Conservation (phyloP, 2,797 vertebrate genomes). For the Margarornis squamiger region DNA sequence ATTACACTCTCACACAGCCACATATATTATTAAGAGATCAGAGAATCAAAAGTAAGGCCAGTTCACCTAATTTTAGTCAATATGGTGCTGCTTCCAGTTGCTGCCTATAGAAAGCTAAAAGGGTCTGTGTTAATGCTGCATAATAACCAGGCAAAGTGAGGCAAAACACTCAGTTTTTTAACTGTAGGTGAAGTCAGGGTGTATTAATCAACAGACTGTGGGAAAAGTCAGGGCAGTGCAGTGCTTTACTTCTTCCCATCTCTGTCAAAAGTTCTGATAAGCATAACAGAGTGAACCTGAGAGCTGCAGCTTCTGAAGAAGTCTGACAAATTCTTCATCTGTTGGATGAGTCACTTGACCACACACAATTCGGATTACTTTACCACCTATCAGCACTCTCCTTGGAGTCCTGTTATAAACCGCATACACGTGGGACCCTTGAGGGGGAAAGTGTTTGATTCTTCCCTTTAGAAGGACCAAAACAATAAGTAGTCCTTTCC, state of each 20-base stretch:
- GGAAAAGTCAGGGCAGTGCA: background rate
- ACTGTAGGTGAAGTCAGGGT: background rate
- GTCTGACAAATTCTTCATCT: background rate
- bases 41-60: background rate
- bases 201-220: background rate
- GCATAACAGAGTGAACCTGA: background rate
- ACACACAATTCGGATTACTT: background rate
- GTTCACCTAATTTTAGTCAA: background rate
- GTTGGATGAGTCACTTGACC: background rate
- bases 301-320: background rate
- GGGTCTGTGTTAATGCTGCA: background rate
- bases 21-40: background rate
- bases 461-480: background rate
- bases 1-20: background rate
- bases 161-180: background rate
- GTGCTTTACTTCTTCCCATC: background rate
- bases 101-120: background rate
- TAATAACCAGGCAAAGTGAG: background rate
- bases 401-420: background rate
- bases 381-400: background rate
- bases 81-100: background rate
- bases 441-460: background rate
- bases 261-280: background rate
- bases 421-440: background rate
- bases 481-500: background rate